A percentile compares a stretch with the other conserved stretches of the same genome.
phyloP scores from a whole-genome alignment of 2,113 vertebrate genomes.

The Nerophis ophidion region DNA sequence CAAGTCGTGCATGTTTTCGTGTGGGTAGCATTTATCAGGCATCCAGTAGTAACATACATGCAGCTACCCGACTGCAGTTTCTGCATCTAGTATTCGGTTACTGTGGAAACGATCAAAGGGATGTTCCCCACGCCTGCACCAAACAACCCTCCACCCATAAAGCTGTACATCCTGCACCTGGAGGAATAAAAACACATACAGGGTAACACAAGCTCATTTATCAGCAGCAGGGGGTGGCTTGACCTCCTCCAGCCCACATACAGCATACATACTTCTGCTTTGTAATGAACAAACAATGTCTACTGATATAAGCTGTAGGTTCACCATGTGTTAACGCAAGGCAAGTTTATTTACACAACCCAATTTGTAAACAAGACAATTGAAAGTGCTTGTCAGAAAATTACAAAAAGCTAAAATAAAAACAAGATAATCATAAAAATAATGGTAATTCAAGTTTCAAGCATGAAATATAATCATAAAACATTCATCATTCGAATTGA shows the following conservation, averaged over 20 bases:
- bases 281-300: slow-evolving; percentile 73
- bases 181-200: slow-evolving; percentile 26
- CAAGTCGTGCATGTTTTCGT: no score
- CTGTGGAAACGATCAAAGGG: slow-evolving; percentile 77
- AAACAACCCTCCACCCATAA: slow-evolving; percentile 74
- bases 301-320: slow-evolving; percentile 54
- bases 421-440: no score
- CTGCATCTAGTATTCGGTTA: slow-evolving; percentile 76
- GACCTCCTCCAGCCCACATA: slow-evolving; percentile 18
- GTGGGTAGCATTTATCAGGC: no score
- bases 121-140: slow-evolving; percentile 73
- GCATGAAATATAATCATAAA: no score
- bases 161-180: slow-evolving; percentile 73
- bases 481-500: no score
- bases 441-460: no score
- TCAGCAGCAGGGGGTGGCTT: slow-evolving; percentile 39
- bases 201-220: slow-evolving; percentile 44
- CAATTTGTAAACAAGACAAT: no score
- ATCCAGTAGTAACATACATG: slow-evolving; percentile 30
- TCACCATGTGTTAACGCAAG: slow-evolving; percentile 28
- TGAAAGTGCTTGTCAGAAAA: no score
- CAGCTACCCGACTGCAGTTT: slow-evolving; percentile 67
- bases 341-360: no score
- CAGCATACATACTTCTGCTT: slow-evolving; percentile 46
- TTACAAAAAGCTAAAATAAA: no score